Evolutionary conservation across 2,888 invertebrate genomes (phyloP).

Genomic region (Troides helena): DNA sequence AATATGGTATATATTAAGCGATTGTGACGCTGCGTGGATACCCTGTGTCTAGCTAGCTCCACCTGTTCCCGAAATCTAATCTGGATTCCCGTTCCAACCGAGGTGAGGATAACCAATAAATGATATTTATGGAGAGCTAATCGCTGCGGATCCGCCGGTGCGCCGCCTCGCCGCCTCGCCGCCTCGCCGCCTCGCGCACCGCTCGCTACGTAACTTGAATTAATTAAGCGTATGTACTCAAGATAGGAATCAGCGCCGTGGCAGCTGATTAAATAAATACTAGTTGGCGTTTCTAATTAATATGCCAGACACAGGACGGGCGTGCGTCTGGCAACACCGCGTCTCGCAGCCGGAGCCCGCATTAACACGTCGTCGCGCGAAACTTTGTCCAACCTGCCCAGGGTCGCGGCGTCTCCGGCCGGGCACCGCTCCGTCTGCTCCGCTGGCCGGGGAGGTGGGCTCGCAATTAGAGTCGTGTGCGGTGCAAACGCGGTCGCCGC

Average conservation of each 20-base stretch:
- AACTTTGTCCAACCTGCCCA: conserved; percentile 57
- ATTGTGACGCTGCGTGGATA: too few relatives aligned
- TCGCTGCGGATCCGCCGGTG: conserved; percentile 34
- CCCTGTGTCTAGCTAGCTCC: too few relatives aligned
- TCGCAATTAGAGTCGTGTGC: conserved; percentile 16
- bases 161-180: conserved; percentile 34
- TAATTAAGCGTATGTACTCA: conserved; percentile 64
- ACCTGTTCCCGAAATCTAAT: too few relatives aligned
- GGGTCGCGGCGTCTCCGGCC: neutral
- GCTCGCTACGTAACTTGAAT: conserved; percentile 59
- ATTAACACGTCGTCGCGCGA: conserved; percentile 62
- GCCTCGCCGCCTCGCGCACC: conserved; percentile 11
- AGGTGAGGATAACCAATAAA: neutral
- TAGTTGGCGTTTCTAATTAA: conserved; percentile 73
- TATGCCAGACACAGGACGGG: conserved; percentile 73
- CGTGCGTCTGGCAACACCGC: conserved; percentile 48
- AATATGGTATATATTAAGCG: too few relatives aligned
- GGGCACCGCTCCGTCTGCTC: neutral
- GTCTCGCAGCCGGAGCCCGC: conserved; percentile 59
- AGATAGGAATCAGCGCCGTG: conserved; percentile 68
- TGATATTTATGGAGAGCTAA: conserved; percentile 1
- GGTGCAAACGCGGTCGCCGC: conserved; percentile 4
- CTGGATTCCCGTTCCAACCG: neutral
- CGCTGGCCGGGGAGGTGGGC: neutral
- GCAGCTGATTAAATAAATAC: conserved; percentile 78